Percentiles rank a stretch among this genome's conserved stretches.
These are phyloP conservation scores for Petaurus breviceps DNA, from an alignment of 2,113 vertebrate genomes.

Conservation along the genomic window DNA sequence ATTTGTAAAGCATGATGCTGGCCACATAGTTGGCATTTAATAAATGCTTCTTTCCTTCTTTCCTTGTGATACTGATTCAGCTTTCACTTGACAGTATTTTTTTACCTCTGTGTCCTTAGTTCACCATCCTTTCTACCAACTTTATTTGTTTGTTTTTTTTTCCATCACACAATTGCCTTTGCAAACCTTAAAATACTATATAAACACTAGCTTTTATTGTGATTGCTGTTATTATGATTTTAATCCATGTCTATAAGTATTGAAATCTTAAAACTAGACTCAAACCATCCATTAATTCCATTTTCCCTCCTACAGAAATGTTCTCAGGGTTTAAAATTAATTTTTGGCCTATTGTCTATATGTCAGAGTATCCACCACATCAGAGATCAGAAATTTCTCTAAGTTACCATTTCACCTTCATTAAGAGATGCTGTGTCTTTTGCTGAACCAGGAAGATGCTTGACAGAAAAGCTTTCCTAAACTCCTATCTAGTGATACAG, in stretches of 20 bases:
- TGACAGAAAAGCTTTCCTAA: neutral
- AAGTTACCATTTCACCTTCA: neutral
- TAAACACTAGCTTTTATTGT: neutral
- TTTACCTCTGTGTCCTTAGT: neutral
- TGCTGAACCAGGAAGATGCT: neutral
- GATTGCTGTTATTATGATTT: neutral
- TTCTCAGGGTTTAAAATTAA: neutral
- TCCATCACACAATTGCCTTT: neutral
- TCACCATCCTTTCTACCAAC: neutral
- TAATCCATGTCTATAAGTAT: neutral
- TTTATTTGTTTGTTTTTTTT: neutral
- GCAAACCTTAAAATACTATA: neutral
- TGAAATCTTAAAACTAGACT: neutral
- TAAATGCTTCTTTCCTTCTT: neutral
- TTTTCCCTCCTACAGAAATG: neutral
- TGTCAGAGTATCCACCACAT: neutral
- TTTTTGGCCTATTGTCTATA: neutral
- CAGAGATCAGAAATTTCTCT: neutral
- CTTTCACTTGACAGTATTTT: neutral
- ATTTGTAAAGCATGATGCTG: neutral
- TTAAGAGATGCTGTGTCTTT: neutral
- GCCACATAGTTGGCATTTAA: neutral
- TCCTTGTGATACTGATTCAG: neutral
- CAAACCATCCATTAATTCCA: neutral
- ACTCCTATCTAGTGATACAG: constrained; percentile 23